Base-by-base conservation (phyloP, 2,113 vertebrate species). In the Piaya cayana region DNA sequence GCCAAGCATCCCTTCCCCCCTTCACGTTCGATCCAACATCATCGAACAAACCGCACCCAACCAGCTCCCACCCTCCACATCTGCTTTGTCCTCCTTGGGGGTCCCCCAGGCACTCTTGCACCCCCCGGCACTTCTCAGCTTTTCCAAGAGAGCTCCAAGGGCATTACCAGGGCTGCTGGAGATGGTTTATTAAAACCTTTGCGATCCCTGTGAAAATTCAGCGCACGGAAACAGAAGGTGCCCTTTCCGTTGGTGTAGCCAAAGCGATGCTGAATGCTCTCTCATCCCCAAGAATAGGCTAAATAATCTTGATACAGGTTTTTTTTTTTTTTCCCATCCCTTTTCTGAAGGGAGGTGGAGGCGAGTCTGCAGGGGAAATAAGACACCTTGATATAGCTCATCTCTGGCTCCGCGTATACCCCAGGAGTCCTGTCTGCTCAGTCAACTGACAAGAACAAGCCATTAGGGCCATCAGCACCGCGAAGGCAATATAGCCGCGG, bases 181-280 rank as follows among this genome's bases (percentile, higher is more conserved):
- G 27, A 29, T 9, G 5, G 3, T 20, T 42, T 7, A 5, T 7
- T 7, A 6, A 25, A 23, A 8, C 39, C 49, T 3, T 0, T 52
- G 3, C 0, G 0, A 34, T 3, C 55, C 37, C 52, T 9, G 68
- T 3, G 7, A 2, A 8, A n/a, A 25, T 9, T 11, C 64, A 18
- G 39, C 7, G 4, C 55, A 11, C 0, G 0, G 56, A 26, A 36
- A 18, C 23, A 27, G 42, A 55, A 65, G 19, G 19, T 23, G 42
- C 23, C 47, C 27, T 47, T 67, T 49, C 65, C 80, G 11, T 47
- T 9, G n/a, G 60, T 1, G 22, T 32, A 32, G 32, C 9, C 59
- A 13, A 15, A 32, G 64, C 0, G 14, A 34, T 32, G 60, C 12
- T 0, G 0, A 59, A 52, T 0, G 2, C 56, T 59, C 17, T 8